A percentile compares a stretch with the other conserved stretches of the same genome.
Conservation (phyloP, 2,888 invertebrate genomes). For the Cantharis rustica region DNA sequence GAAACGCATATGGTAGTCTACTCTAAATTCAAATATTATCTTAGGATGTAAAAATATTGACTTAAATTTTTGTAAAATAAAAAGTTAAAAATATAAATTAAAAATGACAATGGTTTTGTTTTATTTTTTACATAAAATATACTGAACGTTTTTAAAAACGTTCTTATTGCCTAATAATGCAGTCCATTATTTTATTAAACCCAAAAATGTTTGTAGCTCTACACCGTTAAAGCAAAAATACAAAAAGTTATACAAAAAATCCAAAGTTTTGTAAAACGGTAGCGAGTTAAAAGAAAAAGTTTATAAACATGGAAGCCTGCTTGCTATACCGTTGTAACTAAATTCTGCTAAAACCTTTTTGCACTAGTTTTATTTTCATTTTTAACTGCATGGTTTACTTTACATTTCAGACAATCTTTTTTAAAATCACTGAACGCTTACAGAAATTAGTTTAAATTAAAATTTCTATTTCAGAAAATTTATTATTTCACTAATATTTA, state of each 20-base stretch:
- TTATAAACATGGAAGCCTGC: not conserved
- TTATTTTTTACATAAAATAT: no score
- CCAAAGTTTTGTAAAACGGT: not conserved
- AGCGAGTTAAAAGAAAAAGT: not conserved
- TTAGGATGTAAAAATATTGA: conserved; percentile 12
- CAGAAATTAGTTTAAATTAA: not conserved
- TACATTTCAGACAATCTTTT: not conserved
- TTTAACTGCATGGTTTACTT: not conserved
- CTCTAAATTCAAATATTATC: conserved; percentile 8
- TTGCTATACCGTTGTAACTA: not conserved
- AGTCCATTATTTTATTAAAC: not conserved
- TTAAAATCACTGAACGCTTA: not conserved
- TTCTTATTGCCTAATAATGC: no score
- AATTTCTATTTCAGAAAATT: not conserved
- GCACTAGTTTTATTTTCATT: not conserved
- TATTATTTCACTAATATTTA: not conserved
- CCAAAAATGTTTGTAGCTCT: not conserved
- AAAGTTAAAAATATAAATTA: not conserved
- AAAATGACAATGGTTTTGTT: not conserved
- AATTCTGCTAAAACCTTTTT: not conserved
- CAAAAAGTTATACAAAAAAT: not conserved
- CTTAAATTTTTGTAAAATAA: not conserved
- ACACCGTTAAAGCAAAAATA: not conserved
- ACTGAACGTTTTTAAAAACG: no score
- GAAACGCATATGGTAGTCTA: not conserved